Evolutionary conservation across 2,113 vertebrate species (phyloP), one percentile per base, ranked within the genome.

Genomic region (Paratilapia polleni): DNA sequence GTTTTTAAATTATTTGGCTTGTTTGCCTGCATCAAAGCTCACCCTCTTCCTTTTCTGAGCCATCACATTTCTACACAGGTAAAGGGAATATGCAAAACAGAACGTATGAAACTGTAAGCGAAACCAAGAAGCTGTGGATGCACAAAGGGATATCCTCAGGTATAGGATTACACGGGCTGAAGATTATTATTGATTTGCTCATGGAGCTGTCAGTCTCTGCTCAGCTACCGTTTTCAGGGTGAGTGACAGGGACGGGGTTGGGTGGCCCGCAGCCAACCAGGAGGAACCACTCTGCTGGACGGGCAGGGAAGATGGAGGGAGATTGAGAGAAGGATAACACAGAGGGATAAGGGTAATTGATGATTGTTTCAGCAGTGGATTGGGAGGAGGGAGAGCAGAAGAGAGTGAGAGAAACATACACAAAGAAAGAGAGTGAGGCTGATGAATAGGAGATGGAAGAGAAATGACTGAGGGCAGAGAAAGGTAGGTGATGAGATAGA

Each of bases 131-230:
- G 88, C 77, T 90, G 88, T 86, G 87, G 87, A 84, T 90, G 89
- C 82, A 83, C 82, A 68, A 54, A 81, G 88, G 90, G 59, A 91
- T 92, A 83, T 95, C 90, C 90, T 90, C 88, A 91, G 93, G 93
- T 93, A 92, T 93, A 90, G 20, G 95, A 96, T 96, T 96, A 95
- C 96, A 96, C 96, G 94, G 95, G 95, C 94, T 96, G 96, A 97
- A 98, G 97, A 98, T 98, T 98, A 97, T 98, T 98, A 98, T 99
- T 98, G 97, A 99, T 99, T 97, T 96, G 56, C 96, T 96, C 97
- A 96, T 95, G 94, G 96, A 92, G 88, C 97, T 98, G 97, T 98
- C 98, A 98, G 95, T 97, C 97, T 95, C 77, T 90, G 92, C 95
- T 96, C 93, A 93, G 96, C 86, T 89, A 87, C 94, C 93, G 81